These are phyloP conservation scores for Tholera decimalis DNA, from an alignment of 2,888 invertebrate species.

Conservation along the genomic window DNA sequence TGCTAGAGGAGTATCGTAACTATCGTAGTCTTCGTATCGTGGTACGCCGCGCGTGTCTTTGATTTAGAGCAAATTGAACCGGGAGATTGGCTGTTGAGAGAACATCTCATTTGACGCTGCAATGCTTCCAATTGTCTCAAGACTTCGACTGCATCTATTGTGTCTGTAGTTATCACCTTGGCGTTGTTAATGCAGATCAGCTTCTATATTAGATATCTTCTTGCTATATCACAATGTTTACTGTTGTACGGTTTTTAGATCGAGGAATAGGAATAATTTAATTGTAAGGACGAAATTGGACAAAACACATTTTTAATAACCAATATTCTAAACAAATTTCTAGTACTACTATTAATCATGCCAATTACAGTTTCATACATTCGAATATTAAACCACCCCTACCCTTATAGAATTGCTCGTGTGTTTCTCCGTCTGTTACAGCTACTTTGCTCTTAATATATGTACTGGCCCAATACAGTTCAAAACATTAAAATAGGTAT, in stretches of 20 bases:
- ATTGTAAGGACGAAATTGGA: too few relatives aligned
- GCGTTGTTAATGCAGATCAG: conserved; percentile 72
- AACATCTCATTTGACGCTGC: conserved; percentile 89
- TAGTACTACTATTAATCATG: too few relatives aligned
- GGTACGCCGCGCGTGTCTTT: conserved; percentile 71
- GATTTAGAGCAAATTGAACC: conserved; percentile 90
- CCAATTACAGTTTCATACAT: too few relatives aligned
- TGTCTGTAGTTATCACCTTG: conserved; percentile 74
- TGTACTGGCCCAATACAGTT: too few relatives aligned
- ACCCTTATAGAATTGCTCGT: too few relatives aligned
- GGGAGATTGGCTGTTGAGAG: conserved; percentile 84
- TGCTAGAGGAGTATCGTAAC: conserved; percentile 63
- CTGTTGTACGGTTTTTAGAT: conserved; percentile 30
- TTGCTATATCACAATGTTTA: conserved; percentile 63
- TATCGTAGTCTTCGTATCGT: conserved; percentile 42
- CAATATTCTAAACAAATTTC: too few relatives aligned
- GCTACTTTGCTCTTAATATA: too few relatives aligned
- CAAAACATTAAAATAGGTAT: too few relatives aligned
- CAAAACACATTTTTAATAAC: neutral
- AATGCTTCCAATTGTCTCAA: conserved; percentile 86
- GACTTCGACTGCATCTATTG: conserved; percentile 78
- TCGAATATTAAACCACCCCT: too few relatives aligned
- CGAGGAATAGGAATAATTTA: neutral
- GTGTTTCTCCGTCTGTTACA: too few relatives aligned
- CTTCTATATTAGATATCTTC: conserved; percentile 63